Evolutionary conservation across 1,140 invertebrate genomes (phyloP).

Genomic region (Steinernema khuongi): DNA sequence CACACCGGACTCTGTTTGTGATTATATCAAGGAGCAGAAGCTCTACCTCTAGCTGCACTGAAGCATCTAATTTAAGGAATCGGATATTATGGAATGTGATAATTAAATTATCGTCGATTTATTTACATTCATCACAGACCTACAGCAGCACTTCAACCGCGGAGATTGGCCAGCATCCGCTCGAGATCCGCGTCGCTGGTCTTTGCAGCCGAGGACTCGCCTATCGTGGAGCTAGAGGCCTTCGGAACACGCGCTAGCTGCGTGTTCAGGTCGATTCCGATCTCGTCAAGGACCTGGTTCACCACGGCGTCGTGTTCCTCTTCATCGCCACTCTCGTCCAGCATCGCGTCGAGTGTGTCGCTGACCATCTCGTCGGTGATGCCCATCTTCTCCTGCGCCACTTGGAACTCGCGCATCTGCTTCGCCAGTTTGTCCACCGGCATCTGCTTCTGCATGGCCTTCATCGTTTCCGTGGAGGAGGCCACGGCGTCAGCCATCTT

Average conservation of each 20-base stretch:
- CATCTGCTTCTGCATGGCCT: slow-evolving; percentile 77
- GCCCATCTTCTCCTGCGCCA: slow-evolving; percentile 77
- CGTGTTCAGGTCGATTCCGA: slow-evolving; percentile 85
- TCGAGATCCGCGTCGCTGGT: background rate
- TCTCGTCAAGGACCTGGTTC: slow-evolving; percentile 82
- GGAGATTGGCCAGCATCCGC: background rate
- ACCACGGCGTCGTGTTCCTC: slow-evolving; percentile 79
- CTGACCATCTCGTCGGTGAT: slow-evolving; percentile 93
- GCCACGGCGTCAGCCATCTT: slow-evolving; percentile 79
- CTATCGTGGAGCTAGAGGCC: background rate
- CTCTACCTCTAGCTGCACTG: slow-evolving; percentile 31
- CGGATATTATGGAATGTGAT: no score
- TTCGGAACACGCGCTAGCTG: slow-evolving; percentile 65
- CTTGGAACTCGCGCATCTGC: slow-evolving; percentile 75
- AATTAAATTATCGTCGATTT: background rate
- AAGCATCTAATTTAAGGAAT: background rate
- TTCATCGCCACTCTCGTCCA: slow-evolving; percentile 81
- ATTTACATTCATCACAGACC: slow-evolving; percentile 9
- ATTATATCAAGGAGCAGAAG: slow-evolving; percentile 42
- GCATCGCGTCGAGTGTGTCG: slow-evolving; percentile 81
- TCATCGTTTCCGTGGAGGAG: slow-evolving; percentile 73
- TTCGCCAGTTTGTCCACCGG: slow-evolving; percentile 76
- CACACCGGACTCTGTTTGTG: slow-evolving; percentile 39
- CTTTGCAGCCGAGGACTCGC: background rate
- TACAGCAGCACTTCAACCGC: background rate